These are phyloP conservation scores for Meriones psammophilus DNA, from an alignment of 2,797 vertebrate species.

Conservation along the genomic window DNA sequence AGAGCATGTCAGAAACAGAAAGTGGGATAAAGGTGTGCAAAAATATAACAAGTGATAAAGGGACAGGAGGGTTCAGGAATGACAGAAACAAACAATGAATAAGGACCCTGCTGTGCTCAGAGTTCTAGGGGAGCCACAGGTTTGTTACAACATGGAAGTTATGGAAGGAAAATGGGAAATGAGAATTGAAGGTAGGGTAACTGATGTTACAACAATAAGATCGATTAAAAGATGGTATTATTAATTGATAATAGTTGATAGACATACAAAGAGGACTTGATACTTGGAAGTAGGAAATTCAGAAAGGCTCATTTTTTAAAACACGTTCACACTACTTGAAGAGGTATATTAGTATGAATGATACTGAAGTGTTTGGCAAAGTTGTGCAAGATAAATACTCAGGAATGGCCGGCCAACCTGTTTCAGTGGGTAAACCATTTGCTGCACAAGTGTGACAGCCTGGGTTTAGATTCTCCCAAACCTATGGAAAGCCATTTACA, in stretches of 20 bases:
- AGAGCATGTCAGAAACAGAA: background rate
- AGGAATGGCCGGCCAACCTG: background rate
- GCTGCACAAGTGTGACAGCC: background rate
- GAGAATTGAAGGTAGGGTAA: background rate
- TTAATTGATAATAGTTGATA: background rate
- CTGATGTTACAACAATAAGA: background rate
- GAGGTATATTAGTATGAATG: background rate
- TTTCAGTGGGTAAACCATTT: background rate
- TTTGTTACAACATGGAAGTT: background rate
- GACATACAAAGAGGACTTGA: background rate
- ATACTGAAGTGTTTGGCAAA: background rate
- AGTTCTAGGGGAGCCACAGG: background rate
- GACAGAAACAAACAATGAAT: background rate
- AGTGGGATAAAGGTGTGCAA: background rate
- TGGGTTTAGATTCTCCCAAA: background rate
- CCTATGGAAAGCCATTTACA: background rate
- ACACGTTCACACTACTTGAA: background rate
- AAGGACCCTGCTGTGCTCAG: background rate
- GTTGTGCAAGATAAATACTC: background rate
- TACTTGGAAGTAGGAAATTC: background rate
- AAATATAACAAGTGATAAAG: background rate
- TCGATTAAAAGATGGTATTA: background rate
- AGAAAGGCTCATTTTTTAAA: background rate
- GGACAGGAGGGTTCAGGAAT: background rate
- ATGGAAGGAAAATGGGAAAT: background rate